Base-by-base conservation (phyloP, 53 echinoderm and acorn worm species). In the Zoroaster sp. region DNA sequence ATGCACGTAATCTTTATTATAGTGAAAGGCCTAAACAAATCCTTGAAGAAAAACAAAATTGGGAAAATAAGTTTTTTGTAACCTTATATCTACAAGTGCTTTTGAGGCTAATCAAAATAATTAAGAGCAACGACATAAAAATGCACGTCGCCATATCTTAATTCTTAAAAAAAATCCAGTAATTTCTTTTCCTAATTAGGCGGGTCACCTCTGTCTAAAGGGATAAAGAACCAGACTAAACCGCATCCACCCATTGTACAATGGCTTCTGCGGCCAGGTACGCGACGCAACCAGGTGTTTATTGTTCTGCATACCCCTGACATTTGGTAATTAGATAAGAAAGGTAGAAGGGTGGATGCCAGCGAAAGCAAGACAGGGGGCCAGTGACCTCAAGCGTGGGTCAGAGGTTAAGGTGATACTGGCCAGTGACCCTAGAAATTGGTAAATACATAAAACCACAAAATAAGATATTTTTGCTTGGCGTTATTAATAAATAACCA, bases 271-370 rank as follows among this genome's bases (percentile, higher is more conserved):
- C 15, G 76, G 31, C 31, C 76, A 76, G 76, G 76, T 45, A n/a
- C 63, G 55, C 37, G 79, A 23, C 37, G 18, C 63, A n/a, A 33
- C 81, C 81, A 81, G 81, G 81, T 81, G 81, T 66, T 81, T 81
- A 80, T 65, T 44, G 67, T 81, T 66, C 40, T 4, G 10, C 36
- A 17, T 41, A 31, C 66, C 41, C 66, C 43, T 66, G 41, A 81
- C 34, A 52, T 59, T 15, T 20, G 7, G 37, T 78, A 52, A 78
- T 78, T 34, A 54, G 7, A 36, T 55, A 35, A 18, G 78, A 78
- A 37, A 20, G 55, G 59, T 51, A 78, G 25, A 52, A 15, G 63
- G 77, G 15, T 35, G 39, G 78, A 78, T 33, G 53, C 78, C 78
- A 59, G 8, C 37, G 78, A 46, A 53, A 23, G 34, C 78, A 36